Evolutionary conservation across 1,140 invertebrate species (phyloP), one percentile per base, ranked within the genome.

Genomic region (Psix sp.): DNA sequence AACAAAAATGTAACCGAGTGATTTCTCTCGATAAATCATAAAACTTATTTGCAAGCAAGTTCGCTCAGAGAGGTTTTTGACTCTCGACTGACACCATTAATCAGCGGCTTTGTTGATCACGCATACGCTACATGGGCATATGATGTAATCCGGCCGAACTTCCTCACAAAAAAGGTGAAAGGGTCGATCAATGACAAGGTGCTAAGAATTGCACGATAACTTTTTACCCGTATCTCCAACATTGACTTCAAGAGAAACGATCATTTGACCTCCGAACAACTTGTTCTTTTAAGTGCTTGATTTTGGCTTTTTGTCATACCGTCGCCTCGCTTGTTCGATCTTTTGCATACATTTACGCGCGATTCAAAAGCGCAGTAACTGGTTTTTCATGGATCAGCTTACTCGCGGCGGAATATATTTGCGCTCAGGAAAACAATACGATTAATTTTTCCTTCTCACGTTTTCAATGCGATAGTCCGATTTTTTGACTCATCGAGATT

Each of bases 131-230:
- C 17, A 43, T 40, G 35, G 11, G 17, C 7, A 5, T 15, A 18
- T 60, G 35, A 51, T 35, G 57, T 17, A 62, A 62, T 31, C 3
- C 0, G n/a, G 5, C 29, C 5, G 33, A 49, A 49, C 43, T 40
- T 60, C 33, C 56, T 31, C 0, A 31, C 33, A 21, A 62, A 62
- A 49, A 62, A 62, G 38, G 38, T 49, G 45, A 62, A 62, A 62
- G 45, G 40, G 40, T n/a, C n/a, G n/a, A n/a, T n/a, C n/a, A n/a
- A n/a, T n/a, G n/a, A n/a, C n/a, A n/a, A n/a, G n/a, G n/a, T n/a
- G n/a, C n/a, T n/a, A n/a, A n/a, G n/a, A n/a, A n/a, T n/a, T n/a
- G n/a, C n/a, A n/a, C n/a, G n/a, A n/a, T n/a, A n/a, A n/a, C n/a
- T n/a, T n/a, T n/a, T n/a, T n/a, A n/a, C n/a, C n/a, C n/a, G n/a